Base-by-base conservation (phyloP, 2,797 vertebrate genomes). In the Triplophysa bombifrons region DNA sequence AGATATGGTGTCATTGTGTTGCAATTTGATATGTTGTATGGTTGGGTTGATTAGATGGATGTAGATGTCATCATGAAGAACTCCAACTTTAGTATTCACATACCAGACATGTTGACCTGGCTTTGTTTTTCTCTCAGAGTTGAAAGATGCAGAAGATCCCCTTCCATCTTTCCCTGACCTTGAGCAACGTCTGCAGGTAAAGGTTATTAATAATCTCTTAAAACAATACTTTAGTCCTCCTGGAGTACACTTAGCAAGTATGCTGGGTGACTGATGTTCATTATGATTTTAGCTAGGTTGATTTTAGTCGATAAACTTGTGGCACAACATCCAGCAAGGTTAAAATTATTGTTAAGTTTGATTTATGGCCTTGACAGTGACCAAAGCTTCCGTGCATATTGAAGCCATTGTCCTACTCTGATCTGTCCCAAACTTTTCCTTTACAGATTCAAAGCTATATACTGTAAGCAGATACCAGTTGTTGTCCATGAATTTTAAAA, bases 111-210 rank as follows among this genome's bases (percentile, higher is more conserved):
- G 80, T 22, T 65, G 22, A 50, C 71, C 71, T 80, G 17, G 19
- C 38, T 84, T 63, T 80, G 14, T 78, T 78, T 79, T 85, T 14
- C 88, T 80, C 72, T 72, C 81, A 94, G 94, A 93, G 84, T 86
- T 90, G 78, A 96, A 96, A 89, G 95, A 96, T 90, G 89, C 92
- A 84, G 94, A 95, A 86, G 94, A 93, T 53, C 76, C 88, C 46
- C 88, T 93, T 67, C 92, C 94, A 89, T 92, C 90, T 75, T 96
- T 97, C 87, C 96, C 96, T 73, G 96, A 98, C 82, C 92, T 98
- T 91, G 97, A 99, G 80, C 95, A 97, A 85, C 95, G 96, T 70
- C 92, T 99, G 69, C 97, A 98, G 97, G 97, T 98, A 94, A 93
- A n/a, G 20, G 19, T 55, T 20, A 67, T 51, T 22, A 20, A 48